Conservation (phyloP, 2,888 invertebrate species). For the Nemurella pictetii region DNA sequence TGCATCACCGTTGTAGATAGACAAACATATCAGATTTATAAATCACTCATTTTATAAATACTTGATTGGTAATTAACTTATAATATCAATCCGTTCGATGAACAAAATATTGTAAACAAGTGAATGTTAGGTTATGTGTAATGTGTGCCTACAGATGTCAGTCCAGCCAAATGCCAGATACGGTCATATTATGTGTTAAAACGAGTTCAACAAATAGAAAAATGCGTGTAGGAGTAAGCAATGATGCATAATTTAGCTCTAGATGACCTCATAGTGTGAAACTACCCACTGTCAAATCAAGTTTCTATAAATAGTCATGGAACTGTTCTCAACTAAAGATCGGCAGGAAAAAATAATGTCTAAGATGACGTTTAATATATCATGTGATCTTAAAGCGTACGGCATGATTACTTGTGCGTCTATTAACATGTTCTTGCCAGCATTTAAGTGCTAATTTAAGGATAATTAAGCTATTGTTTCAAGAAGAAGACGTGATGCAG, state of each 20-base stretch:
- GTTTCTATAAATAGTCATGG: neutral
- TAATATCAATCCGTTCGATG: too few species aligned
- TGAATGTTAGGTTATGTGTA: neutral
- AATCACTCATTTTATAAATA: neutral
- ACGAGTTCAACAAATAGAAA: neutral
- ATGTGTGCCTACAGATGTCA: neutral
- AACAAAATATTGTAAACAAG: neutral
- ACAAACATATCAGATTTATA: neutral
- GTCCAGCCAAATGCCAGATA: neutral
- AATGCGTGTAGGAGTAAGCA: neutral
- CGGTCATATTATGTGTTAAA: neutral
- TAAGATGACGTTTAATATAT: neutral
- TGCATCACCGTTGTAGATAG: neutral
- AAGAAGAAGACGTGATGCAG: neutral
- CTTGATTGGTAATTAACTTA: neutral
- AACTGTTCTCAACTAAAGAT: neutral
- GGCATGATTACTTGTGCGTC: neutral
- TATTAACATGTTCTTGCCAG: neutral
- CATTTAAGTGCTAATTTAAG: neutral
- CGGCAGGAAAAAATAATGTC: neutral
- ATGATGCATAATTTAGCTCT: neutral
- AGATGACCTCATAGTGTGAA: neutral
- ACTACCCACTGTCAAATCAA: slow-evolving; percentile 13
- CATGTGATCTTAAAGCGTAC: neutral
- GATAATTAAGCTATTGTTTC: neutral